phyloP scores from a whole-genome alignment of 2,797 vertebrate genomes.

The Myotis pilosus region DNA sequence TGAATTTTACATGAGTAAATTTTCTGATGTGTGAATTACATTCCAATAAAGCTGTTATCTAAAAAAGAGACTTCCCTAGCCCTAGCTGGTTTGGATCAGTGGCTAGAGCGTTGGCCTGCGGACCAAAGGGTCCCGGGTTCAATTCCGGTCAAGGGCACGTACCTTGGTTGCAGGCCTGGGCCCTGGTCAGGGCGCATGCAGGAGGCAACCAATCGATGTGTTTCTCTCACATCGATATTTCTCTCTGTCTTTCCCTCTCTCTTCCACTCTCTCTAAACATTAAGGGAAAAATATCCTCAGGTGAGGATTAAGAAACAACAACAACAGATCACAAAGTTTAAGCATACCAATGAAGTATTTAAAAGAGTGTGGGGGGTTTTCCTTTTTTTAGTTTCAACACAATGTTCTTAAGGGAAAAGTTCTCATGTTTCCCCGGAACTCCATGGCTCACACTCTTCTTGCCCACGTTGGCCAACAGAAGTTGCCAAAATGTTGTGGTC shows the following conservation, averaged over 20 bases:
- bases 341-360: background rate
- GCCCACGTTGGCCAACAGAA: background rate
- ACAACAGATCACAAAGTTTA: no score
- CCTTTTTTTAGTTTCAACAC: background rate
- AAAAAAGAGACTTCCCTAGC: background rate
- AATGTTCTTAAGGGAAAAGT: background rate
- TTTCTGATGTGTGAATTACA: background rate
- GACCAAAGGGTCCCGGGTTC: background rate
- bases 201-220: background rate
- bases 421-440: slow-evolving; percentile 46
- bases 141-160: background rate
- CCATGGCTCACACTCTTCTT: background rate
- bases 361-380: background rate
- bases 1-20: background rate
- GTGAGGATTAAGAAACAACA: background rate
- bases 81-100: background rate
- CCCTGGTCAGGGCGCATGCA: background rate
- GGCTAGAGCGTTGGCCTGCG: background rate
- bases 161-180: background rate
- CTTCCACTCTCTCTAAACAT: background rate
- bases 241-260: background rate
- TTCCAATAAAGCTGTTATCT: background rate
- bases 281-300: background rate
- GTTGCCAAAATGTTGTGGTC: background rate
- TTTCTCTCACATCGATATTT: background rate